Evolutionary conservation across 2,113 vertebrate species (phyloP).

Genomic region (Gadus chalcogrammus): DNA sequence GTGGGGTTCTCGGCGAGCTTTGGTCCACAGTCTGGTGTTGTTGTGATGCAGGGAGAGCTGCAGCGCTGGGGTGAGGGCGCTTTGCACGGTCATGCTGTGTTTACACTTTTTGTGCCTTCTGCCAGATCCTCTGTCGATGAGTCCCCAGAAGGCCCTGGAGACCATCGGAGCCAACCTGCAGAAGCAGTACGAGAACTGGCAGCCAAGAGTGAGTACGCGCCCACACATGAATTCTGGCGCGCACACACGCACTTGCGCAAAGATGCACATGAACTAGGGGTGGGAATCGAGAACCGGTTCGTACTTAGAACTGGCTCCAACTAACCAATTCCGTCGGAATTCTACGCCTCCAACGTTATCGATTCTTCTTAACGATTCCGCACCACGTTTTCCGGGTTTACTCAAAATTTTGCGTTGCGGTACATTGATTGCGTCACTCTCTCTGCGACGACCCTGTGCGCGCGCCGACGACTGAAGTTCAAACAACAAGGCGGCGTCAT

Average conservation of each 20-base stretch:
- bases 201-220: slow-evolving; percentile 85
- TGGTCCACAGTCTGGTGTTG: too few relatives aligned
- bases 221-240: background rate
- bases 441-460: too few relatives aligned
- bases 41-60: too few relatives aligned
- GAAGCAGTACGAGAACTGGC: slow-evolving; percentile 99
- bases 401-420: too few relatives aligned
- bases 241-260: background rate
- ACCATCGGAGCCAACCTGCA: slow-evolving; percentile 95
- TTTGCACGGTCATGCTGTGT: slow-evolving; percentile 4
- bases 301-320: background rate
- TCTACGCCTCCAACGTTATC: too few relatives aligned
- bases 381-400: too few relatives aligned
- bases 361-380: too few relatives aligned
- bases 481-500: too few relatives aligned
- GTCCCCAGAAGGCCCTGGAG: slow-evolving; percentile 98
- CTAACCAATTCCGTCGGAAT: too few relatives aligned
- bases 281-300: background rate
- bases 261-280: background rate
- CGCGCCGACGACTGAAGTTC: too few relatives aligned
- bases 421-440: too few relatives aligned
- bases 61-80: background rate
- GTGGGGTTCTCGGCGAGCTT: background rate
- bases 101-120: slow-evolving; percentile 20
- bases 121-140: slow-evolving; percentile 96